These are phyloP conservation scores for Fulmarus glacialis DNA, from an alignment of 2,113 vertebrate genomes.

Conservation along the genomic window DNA sequence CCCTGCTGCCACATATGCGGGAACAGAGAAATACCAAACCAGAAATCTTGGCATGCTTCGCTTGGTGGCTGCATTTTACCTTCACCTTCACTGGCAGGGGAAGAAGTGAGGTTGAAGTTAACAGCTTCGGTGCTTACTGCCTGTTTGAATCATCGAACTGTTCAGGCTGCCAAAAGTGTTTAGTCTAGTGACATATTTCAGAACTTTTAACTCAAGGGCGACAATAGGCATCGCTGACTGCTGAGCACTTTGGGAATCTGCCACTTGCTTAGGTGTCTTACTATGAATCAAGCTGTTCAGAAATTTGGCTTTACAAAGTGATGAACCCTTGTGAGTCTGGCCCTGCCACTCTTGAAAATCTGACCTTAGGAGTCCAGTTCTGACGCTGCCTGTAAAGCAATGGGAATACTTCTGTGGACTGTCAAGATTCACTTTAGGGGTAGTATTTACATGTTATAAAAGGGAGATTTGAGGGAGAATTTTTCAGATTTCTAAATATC, in stretches of 20 bases:
- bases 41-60: fast-evolving
- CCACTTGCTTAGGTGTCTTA: neutral
- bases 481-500: neutral
- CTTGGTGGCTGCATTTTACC: neutral
- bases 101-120: neutral
- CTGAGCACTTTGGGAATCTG: neutral
- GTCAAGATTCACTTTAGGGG: neutral
- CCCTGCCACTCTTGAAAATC: neutral
- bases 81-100: fast-evolving
- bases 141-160: neutral
- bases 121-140: neutral
- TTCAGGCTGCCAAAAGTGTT: neutral
- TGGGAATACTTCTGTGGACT: neutral
- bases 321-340: neutral
- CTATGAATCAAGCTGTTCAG: neutral
- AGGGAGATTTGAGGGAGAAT: neutral
- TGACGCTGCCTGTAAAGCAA: neutral
- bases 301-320: neutral
- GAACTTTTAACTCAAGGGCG: neutral
- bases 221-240: fast-evolving
- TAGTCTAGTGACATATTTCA: neutral
- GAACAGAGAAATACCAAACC: fast-evolving
- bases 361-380: neutral
- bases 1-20: neutral
- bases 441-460: neutral